phyloP scores from a whole-genome alignment of 2,797 vertebrate genomes.

The Falco rusticolus region DNA sequence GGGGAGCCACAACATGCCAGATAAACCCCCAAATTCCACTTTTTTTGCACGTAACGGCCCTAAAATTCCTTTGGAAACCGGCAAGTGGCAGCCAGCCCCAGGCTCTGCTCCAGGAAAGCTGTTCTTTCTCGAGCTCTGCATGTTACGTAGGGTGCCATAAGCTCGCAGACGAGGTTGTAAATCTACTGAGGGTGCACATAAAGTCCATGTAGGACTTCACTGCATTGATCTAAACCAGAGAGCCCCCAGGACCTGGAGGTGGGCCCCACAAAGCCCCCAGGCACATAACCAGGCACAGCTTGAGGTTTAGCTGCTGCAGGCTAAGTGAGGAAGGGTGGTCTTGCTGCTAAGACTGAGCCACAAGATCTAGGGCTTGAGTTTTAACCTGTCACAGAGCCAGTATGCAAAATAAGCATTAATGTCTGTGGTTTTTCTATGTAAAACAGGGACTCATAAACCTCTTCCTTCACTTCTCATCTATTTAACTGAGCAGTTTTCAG shows the following conservation, averaged over 20 bases:
- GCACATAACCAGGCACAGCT: not conserved
- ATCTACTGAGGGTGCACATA: not conserved
- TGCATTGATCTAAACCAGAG: not conserved
- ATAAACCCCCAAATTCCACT: not conserved
- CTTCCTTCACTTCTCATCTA: not conserved
- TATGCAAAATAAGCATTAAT: rapidly evolving
- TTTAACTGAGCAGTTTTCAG: not conserved
- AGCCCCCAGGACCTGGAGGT: not conserved
- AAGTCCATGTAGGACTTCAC: not conserved
- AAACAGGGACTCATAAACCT: not conserved
- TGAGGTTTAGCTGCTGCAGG: not conserved
- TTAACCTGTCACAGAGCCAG: rapidly evolving
- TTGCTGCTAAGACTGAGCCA: not conserved
- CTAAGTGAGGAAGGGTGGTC: not conserved
- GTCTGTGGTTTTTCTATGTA: not conserved
- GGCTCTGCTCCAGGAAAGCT: not conserved
- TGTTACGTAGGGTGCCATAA: rapidly evolving
- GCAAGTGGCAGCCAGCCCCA: not conserved
- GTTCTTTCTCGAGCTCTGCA: not conserved
- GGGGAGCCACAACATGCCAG: rapidly evolving
- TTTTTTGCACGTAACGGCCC: not conserved
- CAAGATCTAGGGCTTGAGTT: not conserved
- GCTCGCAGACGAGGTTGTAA: rapidly evolving
- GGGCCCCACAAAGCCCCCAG: not conserved
- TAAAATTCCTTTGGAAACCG: not conserved